Conservation (phyloP, 1,140 invertebrate species). For the Drosophila ohnishii region DNA sequence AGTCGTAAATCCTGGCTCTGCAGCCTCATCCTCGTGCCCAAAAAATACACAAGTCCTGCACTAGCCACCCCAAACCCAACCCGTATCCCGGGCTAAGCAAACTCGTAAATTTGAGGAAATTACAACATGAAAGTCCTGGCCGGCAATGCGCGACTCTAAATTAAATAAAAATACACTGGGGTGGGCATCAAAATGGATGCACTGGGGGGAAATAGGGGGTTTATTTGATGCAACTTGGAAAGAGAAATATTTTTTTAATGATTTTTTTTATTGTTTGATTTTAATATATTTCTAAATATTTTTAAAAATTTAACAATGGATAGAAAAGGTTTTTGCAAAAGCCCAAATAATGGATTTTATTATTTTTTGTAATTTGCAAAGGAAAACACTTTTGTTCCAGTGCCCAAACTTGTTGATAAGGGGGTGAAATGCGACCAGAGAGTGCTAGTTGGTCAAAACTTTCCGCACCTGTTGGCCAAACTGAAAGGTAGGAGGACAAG, state of each 20-base stretch:
- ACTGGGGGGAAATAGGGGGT: background rate
- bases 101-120: constrained; percentile 78
- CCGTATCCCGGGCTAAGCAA: constrained; percentile 57
- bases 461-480: constrained; percentile 68
- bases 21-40: constrained; percentile 19
- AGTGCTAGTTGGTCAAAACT: constrained; percentile 49
- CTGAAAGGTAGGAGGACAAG: constrained; percentile 7
- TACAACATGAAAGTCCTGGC: constrained; percentile 73
- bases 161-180: constrained; percentile 69
- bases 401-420: constrained; percentile 8
- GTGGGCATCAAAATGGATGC: constrained; percentile 14
- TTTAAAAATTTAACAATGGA: too few relatives aligned
- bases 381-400: background rate
- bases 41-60: constrained; percentile 29
- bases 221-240: too few relatives aligned
- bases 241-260: too few relatives aligned
- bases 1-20: constrained; percentile 66
- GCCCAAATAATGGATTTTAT: too few relatives aligned
- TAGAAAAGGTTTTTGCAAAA: too few relatives aligned
- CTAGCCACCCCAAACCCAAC: constrained; percentile 13
- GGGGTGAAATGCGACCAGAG: constrained; percentile 3
- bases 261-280: too few relatives aligned
- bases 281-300: too few relatives aligned
- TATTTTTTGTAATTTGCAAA: too few relatives aligned
- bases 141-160: constrained; percentile 66